Evolutionary conservation across 2,888 invertebrate species (phyloP).

Genomic region (Parthenolecanium corni): DNA sequence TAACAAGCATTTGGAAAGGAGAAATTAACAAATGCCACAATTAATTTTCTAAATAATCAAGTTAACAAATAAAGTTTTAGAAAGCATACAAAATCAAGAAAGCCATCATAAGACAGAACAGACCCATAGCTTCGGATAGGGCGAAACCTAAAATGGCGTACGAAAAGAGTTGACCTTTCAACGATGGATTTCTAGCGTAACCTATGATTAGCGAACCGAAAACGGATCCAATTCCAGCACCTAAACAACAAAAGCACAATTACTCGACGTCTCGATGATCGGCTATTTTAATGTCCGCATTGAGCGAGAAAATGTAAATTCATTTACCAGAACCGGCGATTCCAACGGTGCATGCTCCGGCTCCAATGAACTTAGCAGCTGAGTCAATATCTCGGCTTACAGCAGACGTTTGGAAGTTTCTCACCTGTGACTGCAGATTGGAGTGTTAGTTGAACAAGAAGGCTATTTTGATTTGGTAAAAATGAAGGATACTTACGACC

Average conservation of each 20-base stretch:
- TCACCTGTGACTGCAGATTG: too few species aligned
- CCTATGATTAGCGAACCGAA: conserved; percentile 94
- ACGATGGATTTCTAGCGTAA: conserved; percentile 90
- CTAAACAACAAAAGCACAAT: too few species aligned
- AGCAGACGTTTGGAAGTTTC: conserved; percentile 78
- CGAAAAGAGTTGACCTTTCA: conserved; percentile 95
- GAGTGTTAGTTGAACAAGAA: too few species aligned
- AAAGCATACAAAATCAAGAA: conserved; percentile 86
- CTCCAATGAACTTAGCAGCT: conserved; percentile 99
- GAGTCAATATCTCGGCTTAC: conserved; percentile 96
- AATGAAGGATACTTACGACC: too few species aligned
- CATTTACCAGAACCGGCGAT: conserved; percentile 91
- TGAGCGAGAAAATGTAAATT: too few species aligned
- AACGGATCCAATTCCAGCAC: conserved; percentile 93
- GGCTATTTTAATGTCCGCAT: too few species aligned
- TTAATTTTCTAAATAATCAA: too few species aligned
- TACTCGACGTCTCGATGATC: too few species aligned
- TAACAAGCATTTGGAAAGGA: too few species aligned
- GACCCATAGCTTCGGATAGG: conserved; percentile 95
- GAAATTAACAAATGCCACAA: too few species aligned
- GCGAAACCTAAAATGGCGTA: conserved; percentile 98
- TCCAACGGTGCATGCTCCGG: conserved; percentile 99
- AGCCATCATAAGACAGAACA: conserved; percentile 98
- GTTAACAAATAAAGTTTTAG: too few species aligned
- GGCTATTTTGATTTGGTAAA: too few species aligned